Base-by-base conservation (phyloP, 2,888 invertebrate species). In the Nycteola revayana region DNA sequence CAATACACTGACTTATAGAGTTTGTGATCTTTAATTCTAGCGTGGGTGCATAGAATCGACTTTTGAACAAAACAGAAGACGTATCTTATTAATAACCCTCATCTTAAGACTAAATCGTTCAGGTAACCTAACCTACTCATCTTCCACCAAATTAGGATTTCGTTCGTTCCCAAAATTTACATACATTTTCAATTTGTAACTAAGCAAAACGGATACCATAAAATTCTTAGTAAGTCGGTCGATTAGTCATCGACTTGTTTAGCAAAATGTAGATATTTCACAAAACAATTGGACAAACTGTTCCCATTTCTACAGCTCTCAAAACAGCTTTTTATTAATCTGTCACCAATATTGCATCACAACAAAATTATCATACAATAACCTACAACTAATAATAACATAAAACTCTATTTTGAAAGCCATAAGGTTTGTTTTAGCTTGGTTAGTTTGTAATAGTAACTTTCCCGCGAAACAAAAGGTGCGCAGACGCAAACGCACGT, bases 261-360 rank as follows among this genome's bases (percentile, higher is more conserved):
- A n/a, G n/a, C n/a, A n/a, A n/a, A n/a, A n/a, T n/a, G n/a, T 5
- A 10, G 1, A 11, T 7, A 26, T 26, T 26, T 10, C 26, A 14
- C 14, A 26, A 14, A 2, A 5, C 14, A 14, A 14, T 14, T 5
- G 2, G 14, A 14, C 14, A 14, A 14, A 14, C 14, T 14, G 14
- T 5, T 14, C 14, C 14, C 14, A 14, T 14, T 14, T 14, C 14
- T 14, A 14, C 5, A 3, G 14, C 2, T 14, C 14, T 14, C 14
- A 14, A 14, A 14, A 2, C 36, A 1, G 9, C 23, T 51, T 53
- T 51, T 54, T 56, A 26, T 40, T 35, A 32, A 42, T 42, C 30
- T 55, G 49, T 48, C 53, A 45, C 53, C 32, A 48, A 42, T 54
- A 45, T 57, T 54, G 53, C 57, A 42, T 56, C 45, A 56, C 37